Percentiles rank a stretch among this genome's conserved stretches.
These are phyloP conservation scores for Zygothrica quintamaculata DNA, from an alignment of 2,888 invertebrate genomes.

Conservation along the genomic window DNA sequence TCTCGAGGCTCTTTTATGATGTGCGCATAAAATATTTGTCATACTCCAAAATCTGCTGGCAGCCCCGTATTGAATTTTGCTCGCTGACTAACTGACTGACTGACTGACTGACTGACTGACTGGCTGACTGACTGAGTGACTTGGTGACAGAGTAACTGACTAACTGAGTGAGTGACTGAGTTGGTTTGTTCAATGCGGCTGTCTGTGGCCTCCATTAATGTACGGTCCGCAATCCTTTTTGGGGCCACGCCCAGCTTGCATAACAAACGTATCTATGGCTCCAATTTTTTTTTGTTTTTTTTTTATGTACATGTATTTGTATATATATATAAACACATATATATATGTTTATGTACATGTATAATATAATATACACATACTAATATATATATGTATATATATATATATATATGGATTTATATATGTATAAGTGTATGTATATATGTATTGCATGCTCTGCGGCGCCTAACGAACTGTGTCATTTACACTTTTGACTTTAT, in stretches of 20 bases:
- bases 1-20: slow-evolving; percentile 73
- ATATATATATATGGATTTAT: slow-evolving; percentile 25
- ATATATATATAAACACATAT: slow-evolving; percentile 14
- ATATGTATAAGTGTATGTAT: slow-evolving; percentile 40
- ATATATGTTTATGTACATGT: slow-evolving; percentile 15
- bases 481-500: slow-evolving; percentile 81
- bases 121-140: slow-evolving; percentile 24
- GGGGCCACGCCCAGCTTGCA: slow-evolving; percentile 74
- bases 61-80: slow-evolving; percentile 51
- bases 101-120: slow-evolving; percentile 24
- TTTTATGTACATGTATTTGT: slow-evolving; percentile 24
- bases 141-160: slow-evolving; percentile 25
- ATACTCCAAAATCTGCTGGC: slow-evolving; percentile 68
- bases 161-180: slow-evolving; percentile 26
- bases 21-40: slow-evolving; percentile 78
- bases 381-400: slow-evolving; percentile 14
- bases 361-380: slow-evolving; percentile 12
- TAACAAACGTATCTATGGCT: slow-evolving; percentile 70
- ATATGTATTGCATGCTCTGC: slow-evolving; percentile 43
- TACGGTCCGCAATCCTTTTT: slow-evolving; percentile 71
- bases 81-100: slow-evolving; percentile 30
- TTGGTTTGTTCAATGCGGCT: slow-evolving; percentile 40
- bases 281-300: slow-evolving; percentile 29
- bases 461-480: slow-evolving; percentile 82
- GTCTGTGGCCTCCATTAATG: slow-evolving; percentile 66